phyloP scores from a whole-genome alignment of 2,888 invertebrate species.

The Cryptocheilus praepositus region DNA sequence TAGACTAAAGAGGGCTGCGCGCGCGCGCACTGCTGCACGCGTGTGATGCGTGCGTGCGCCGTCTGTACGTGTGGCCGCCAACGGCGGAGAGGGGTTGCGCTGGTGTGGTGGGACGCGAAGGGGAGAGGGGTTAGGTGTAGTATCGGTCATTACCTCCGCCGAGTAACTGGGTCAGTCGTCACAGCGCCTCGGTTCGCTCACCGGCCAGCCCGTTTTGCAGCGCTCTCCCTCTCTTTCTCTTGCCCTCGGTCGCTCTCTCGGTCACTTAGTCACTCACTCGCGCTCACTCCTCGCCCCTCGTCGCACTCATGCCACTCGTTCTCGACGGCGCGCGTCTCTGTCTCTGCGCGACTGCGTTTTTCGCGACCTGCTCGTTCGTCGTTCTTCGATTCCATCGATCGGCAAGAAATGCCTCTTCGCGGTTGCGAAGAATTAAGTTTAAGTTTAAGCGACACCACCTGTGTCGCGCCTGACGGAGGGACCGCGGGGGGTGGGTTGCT shows the following conservation, averaged over 20 bases:
- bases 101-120: conserved; percentile 26
- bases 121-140: conserved; percentile 72
- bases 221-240: conserved; percentile 39
- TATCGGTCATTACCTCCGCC: conserved; percentile 75
- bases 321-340: neutral
- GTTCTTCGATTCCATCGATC: neutral
- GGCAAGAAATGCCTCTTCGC: no score
- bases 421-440: neutral
- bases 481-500: no score
- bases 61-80: conserved; percentile 11
- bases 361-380: neutral
- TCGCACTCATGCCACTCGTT: neutral
- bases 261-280: conserved; percentile 11
- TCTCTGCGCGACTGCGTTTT: neutral
- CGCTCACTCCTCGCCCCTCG: neutral
- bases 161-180: conserved; percentile 75
- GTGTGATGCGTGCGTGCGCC: neutral
- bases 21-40: conserved; percentile 11
- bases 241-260: conserved; percentile 1
- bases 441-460: no score
- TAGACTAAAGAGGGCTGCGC: conserved; percentile 19
- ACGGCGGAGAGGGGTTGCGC: conserved; percentile 36
- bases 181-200: conserved; percentile 70
- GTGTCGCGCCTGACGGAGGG: no score
- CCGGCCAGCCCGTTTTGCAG: conserved; percentile 54